A percentile compares a stretch with the other conserved stretches of the same genome.
Conservation (phyloP, 2,888 invertebrate genomes). For the Tetheella fluctuosa region DNA sequence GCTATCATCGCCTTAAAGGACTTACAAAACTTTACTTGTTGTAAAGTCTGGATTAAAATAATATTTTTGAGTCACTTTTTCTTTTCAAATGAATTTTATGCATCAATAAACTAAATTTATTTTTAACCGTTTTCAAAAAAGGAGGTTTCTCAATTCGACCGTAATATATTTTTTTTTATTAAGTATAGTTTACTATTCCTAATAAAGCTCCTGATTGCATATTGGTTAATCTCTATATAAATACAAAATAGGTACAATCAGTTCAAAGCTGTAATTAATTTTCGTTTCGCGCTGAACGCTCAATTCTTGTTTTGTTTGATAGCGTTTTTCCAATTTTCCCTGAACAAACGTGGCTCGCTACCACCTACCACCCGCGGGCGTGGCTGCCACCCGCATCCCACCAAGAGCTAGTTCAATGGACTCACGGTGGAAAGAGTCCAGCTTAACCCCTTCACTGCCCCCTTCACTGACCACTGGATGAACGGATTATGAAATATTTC, state of each 20-base stretch:
- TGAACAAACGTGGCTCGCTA: constrained; percentile 68
- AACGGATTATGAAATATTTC: constrained; percentile 77
- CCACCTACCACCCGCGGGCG: constrained; percentile 41
- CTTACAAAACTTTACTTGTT: no score
- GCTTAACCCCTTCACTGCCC: constrained; percentile 40
- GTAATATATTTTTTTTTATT: no score
- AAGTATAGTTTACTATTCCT: no score
- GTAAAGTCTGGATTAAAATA: no score
- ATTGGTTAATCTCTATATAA: constrained; percentile 11
- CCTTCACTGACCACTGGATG: constrained; percentile 68
- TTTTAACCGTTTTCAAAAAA: no score
- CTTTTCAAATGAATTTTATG: no score
- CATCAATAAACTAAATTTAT: no score
- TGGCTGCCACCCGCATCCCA: constrained; percentile 29
- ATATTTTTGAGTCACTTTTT: no score
- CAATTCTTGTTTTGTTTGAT: constrained; percentile 66
- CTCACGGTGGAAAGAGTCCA: constrained; percentile 55
- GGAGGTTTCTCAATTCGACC: no score
- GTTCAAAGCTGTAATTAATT: constrained; percentile 72
- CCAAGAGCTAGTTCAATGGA: constrained; percentile 58
- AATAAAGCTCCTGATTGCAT: background rate
- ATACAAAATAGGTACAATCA: constrained; percentile 48
- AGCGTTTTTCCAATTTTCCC: constrained; percentile 60
- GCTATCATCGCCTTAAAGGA: no score
- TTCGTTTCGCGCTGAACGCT: constrained; percentile 71